Percentiles rank a stretch among this genome's conserved stretches.
Conservation (phyloP, 1,140 invertebrate genomes). For the Leptestheria dahalacensis region DNA sequence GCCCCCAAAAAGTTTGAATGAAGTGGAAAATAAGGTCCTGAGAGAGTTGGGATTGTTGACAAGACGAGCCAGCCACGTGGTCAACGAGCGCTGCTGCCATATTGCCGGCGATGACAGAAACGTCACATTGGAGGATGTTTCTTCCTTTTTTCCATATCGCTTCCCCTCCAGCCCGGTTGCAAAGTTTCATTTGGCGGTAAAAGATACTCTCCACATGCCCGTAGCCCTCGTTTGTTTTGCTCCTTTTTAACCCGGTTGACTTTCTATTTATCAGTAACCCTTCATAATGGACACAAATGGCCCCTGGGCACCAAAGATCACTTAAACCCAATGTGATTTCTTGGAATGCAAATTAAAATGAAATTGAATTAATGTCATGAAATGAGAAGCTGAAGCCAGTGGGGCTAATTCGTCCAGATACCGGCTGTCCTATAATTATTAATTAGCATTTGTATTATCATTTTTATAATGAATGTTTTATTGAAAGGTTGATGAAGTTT, state of each 20-base stretch:
- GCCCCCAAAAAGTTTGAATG: no score
- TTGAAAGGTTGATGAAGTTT: no score
- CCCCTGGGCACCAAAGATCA: no score
- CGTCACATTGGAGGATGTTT: neutral
- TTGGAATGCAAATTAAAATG: no score
- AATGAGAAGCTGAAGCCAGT: no score
- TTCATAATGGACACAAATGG: neutral
- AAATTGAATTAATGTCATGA: no score
- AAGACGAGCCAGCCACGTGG: neutral
- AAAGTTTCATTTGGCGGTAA: neutral
- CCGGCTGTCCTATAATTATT: no score
- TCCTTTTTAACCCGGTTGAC: neutral
- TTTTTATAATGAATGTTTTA: no score
- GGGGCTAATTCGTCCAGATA: no score
- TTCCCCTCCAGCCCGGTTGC: neutral
- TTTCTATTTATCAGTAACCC: neutral
- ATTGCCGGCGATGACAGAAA: conserved; percentile 11
- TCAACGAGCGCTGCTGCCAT: neutral
- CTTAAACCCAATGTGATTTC: no score
- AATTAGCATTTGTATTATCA: no score
- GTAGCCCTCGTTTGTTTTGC: neutral
- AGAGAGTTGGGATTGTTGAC: neutral
- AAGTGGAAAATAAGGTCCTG: neutral
- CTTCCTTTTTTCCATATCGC: neutral
- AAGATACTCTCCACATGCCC: neutral